A percentile compares a stretch with the other conserved stretches of the same genome.
phyloP scores from a whole-genome alignment of 1,140 invertebrate species.

The Polyergus mexicanus region DNA sequence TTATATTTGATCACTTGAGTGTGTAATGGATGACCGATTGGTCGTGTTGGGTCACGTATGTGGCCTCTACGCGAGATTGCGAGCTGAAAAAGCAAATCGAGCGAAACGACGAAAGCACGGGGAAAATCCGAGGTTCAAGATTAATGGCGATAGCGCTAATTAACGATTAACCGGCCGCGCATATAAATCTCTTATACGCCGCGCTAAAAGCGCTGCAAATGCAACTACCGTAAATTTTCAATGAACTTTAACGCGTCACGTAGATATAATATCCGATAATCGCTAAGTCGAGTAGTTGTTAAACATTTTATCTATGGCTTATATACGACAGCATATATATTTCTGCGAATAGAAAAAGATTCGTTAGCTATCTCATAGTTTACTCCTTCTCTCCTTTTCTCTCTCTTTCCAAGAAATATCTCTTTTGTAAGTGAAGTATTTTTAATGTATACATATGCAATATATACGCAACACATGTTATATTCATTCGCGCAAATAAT shows the following conservation, averaged over 20 bases:
- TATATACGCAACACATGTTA: not conserved
- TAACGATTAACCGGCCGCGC: conserved; percentile 49
- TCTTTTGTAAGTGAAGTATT: not conserved
- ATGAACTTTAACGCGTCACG: conserved; percentile 48
- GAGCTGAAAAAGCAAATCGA: conserved; percentile 38
- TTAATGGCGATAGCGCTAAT: conserved; percentile 58
- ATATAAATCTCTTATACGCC: conserved; percentile 40
- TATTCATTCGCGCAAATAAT: not conserved
- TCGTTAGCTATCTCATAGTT: not conserved
- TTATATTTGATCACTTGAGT: conserved; percentile 17
- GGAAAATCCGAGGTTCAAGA: conserved; percentile 43
- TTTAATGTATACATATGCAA: conserved; percentile 1
- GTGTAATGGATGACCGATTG: conserved; percentile 30
- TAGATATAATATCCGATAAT: conserved; percentile 58
- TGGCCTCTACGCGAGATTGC: conserved; percentile 39
- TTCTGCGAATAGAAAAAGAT: conserved; percentile 31
- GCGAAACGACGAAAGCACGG: conserved; percentile 31
- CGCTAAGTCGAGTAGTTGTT: conserved; percentile 31
- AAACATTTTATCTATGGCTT: conserved; percentile 44
- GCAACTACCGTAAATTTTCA: conserved; percentile 44
- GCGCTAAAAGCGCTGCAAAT: conserved; percentile 22
- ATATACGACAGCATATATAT: conserved; percentile 58
- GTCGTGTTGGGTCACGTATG: conserved; percentile 51
- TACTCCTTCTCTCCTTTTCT: too few relatives aligned
- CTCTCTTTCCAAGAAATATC: not conserved